Percentiles rank a stretch among this genome's conserved stretches.
Evolutionary conservation across 1,140 invertebrate genomes (phyloP).

Genomic region (Hycleus cichorii): DNA sequence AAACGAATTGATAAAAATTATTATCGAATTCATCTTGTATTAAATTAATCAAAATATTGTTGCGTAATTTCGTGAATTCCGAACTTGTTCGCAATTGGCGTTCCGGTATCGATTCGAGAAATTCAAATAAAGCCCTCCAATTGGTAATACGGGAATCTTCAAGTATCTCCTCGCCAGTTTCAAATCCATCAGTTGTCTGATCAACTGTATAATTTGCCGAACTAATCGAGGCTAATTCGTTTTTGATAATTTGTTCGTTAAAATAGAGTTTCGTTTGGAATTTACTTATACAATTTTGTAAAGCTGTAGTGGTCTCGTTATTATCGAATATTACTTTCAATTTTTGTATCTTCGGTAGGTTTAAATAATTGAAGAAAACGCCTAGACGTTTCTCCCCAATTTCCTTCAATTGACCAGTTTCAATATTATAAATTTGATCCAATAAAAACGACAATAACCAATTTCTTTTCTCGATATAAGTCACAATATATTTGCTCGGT

Average conservation of each 20-base stretch:
- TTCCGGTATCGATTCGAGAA: slow-evolving; percentile 35
- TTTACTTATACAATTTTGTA: slow-evolving; percentile 39
- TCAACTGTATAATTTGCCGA: background rate
- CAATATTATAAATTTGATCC: slow-evolving; percentile 43
- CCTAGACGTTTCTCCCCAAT: slow-evolving; percentile 35
- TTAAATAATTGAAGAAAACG: slow-evolving; percentile 42
- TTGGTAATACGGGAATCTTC: slow-evolving; percentile 28
- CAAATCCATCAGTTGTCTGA: slow-evolving; percentile 20
- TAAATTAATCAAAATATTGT: slow-evolving; percentile 30
- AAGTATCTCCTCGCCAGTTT: slow-evolving; percentile 39
- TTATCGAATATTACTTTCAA: slow-evolving; percentile 43
- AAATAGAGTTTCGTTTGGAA: slow-evolving; percentile 20
- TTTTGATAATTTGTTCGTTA: slow-evolving; percentile 13
- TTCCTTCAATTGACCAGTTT: slow-evolving; percentile 31
- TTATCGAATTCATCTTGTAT: slow-evolving; percentile 26
- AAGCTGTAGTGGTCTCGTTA: slow-evolving; percentile 45
- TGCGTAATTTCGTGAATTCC: slow-evolving; percentile 24
- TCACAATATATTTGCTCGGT: slow-evolving; percentile 40
- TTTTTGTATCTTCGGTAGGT: slow-evolving; percentile 39
- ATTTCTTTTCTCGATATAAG: slow-evolving; percentile 50
- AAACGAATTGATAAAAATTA: slow-evolving; percentile 31
- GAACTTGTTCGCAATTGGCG: slow-evolving; percentile 20
- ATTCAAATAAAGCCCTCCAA: slow-evolving; percentile 31
- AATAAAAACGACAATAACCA: slow-evolving; percentile 50
- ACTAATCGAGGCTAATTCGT: slow-evolving; percentile 3